Base-by-base conservation (phyloP, 2,888 invertebrate species). In the Tetragonisca angustula region DNA sequence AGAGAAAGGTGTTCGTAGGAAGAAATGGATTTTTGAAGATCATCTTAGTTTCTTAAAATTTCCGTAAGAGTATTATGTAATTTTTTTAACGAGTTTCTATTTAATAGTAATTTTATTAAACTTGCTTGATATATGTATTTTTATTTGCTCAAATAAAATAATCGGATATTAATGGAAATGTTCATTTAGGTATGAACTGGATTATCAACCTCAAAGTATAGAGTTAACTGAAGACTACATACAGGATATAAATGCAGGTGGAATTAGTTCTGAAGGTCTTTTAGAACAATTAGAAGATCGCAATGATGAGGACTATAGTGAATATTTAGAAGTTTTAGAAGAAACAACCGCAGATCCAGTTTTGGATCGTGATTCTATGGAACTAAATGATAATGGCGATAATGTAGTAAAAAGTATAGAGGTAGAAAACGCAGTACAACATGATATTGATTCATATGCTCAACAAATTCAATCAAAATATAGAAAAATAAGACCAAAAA, bases 1-100 rank as follows among this genome's bases (percentile, higher is more conserved):
- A 4, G 90, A 93, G 0, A 93, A 93, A 79, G 93, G 93, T 15
- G 79, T 87, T 6, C 89, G 93, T 76, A 90, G 93, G 64, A 94
- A 94, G 81, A 94, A 94, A 88, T 94, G 94, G 94, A 91, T 94
- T 52, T 94, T 94, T 68, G 94, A 94, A 79, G 94, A 94, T 81
- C 89, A 92, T 70, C 84, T 94, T 52, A 94, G 85, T 78, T 94
- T 94, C 70, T 82, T 94, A 27, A 94, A 92, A 76, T 94, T 94
- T 80, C 94, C 94, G 92, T 94, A 91, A 91, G 92, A 86, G 50
- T n/a, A 65, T 24, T 59, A 54, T 52, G 4, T 56, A 19, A 43
- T 73, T 65, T 36, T 43, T 27, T 32, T 54, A 50, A 5, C 13
- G 13, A 54, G 24, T 0, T 50, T 67, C n/a, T 56, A 52, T 32